These are phyloP conservation scores for Platycheirus albimanus DNA, from an alignment of 2,888 invertebrate genomes.

Conservation along the genomic window DNA sequence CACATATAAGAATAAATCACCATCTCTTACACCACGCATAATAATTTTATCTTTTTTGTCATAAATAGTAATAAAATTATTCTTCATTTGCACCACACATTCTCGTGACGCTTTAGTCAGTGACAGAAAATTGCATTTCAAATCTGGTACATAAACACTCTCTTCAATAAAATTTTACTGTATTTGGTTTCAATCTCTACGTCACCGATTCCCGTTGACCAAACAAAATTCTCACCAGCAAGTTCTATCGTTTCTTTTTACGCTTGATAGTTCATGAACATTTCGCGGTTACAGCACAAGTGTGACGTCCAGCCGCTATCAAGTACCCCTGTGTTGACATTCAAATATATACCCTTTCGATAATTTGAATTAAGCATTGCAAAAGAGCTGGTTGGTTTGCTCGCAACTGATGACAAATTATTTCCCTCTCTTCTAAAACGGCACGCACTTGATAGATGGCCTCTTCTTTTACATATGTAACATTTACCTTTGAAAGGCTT, in stretches of 20 bases:
- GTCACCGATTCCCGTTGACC: no score
- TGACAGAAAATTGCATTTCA: slow-evolving; percentile 28
- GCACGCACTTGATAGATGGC: slow-evolving; percentile 19
- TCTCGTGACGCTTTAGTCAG: slow-evolving; percentile 30
- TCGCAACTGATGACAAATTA: slow-evolving; percentile 2
- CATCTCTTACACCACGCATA: no score
- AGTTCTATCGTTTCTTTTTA: slow-evolving; percentile 26
- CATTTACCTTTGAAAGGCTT: slow-evolving; percentile 21
- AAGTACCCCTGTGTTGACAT: slow-evolving; percentile 5
- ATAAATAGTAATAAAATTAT: no score
- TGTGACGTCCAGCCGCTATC: slow-evolving; percentile 38
- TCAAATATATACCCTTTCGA: slow-evolving; percentile 1
- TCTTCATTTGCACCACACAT: no score
- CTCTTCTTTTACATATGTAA: slow-evolving; percentile 32
- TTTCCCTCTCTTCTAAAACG: slow-evolving; percentile 7
- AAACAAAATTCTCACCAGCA: slow-evolving; percentile 27
- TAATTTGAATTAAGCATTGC: slow-evolving; percentile 21
- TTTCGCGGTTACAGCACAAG: slow-evolving; percentile 16
- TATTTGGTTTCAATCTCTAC: no score
- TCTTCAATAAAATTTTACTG: no score
- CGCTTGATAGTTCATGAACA: slow-evolving; percentile 14
- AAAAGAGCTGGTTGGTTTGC: slow-evolving; percentile 33
- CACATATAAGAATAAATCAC: slow-evolving; percentile 16
- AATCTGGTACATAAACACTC: no score
- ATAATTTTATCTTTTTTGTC: no score